Base-by-base conservation (phyloP, 2,888 invertebrate species). In the Agrilus mali region DNA sequence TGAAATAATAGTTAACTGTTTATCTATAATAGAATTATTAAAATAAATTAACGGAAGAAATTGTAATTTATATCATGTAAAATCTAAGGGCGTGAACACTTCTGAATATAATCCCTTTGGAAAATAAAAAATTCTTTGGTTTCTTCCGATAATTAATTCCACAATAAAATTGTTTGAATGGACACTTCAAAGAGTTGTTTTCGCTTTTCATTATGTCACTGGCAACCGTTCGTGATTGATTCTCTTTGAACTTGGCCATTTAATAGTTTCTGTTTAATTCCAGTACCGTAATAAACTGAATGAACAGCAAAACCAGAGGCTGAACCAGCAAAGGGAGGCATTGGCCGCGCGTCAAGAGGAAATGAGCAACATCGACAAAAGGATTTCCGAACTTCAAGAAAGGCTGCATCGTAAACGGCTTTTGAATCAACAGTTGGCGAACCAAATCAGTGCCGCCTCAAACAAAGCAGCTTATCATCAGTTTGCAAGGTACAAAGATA, bases 261-360 rank as follows among this genome's bases (percentile, higher is more conserved):
- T 22, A 15, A 6, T 34, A 35, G 27, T 27, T 27, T 27, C 27
- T 13, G 12, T 45, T 46, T 44, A 45, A 48, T 54, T 75, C 12
- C 73, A 95, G 94, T 92, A 93, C 65, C 89, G 94, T 49, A 95
- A 94, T 73, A 94, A 94, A 68, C 72, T 95, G 68, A 92, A 93
- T 68, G 86, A 94, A 67, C 90, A 95, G 66, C 94, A 92, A 70
- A 93, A 86, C 71, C 86, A 83, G 53, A 79, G 92, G 56, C 75
- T 96, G 55, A 84, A 86, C 50, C 84, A 87, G 55, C 94, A 95
- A 67, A 74, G 89, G 48, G 87, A 93, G 57, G 85, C 89, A 36
- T 70, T 95, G 56, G 84, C 85, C 43, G 86, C 88, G 55, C 74
- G 89, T 39, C 90, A 93, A 62, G 89, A 90, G 53, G 94, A 96